Conservation (phyloP, 2,797 vertebrate species). For the Anas bahamensis region DNA sequence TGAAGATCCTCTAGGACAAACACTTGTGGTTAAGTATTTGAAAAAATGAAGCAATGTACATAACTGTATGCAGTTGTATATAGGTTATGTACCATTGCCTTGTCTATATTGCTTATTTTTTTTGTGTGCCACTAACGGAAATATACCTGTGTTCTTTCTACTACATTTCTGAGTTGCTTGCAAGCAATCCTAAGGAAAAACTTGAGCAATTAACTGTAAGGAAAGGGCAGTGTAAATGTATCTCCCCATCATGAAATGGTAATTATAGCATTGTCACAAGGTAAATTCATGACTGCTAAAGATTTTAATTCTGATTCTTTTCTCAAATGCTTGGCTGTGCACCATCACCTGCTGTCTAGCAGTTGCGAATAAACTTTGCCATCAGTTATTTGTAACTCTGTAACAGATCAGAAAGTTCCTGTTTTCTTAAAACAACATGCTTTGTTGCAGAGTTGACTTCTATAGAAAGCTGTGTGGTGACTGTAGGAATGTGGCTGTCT, state of each 20-base stretch:
- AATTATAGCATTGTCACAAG: not conserved
- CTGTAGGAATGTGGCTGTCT: not conserved
- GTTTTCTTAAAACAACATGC: not conserved
- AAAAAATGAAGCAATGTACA: not conserved
- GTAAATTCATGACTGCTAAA: not conserved
- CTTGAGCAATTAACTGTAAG: not conserved
- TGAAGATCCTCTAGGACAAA: not conserved
- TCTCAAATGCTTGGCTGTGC: not conserved
- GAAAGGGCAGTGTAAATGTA: not conserved
- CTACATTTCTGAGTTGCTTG: not conserved
- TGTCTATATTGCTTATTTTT: not conserved
- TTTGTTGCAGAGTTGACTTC: not conserved
- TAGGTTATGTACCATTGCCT: not conserved
- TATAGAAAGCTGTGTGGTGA: not conserved
- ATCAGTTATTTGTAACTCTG: not conserved
- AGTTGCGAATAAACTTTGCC: not conserved
- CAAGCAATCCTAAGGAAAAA: not conserved
- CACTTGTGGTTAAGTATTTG: not conserved
- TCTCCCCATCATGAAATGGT: not conserved
- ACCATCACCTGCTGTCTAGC: not conserved
- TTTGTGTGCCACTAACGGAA: not conserved
- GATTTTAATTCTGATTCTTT: not conserved
- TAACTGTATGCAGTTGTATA: no score
- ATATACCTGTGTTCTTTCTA: fast-evolving
- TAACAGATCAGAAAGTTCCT: not conserved